phyloP scores from a whole-genome alignment of 2,113 vertebrate species.

The Serranochromis macrocephalus region DNA sequence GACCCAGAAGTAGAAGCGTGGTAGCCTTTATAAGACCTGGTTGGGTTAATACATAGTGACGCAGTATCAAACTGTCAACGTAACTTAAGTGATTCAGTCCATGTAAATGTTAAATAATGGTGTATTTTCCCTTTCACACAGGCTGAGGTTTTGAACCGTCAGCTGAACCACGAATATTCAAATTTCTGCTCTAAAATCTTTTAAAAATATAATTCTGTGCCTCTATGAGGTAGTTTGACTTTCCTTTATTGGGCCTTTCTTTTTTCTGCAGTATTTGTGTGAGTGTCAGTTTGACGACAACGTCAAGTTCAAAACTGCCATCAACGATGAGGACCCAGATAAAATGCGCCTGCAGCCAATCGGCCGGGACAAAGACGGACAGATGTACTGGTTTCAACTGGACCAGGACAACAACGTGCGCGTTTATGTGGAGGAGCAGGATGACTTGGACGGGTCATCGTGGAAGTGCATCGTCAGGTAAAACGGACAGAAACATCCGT shows the following conservation, averaged over 20 bases:
- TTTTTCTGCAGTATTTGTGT: constrained; percentile 82
- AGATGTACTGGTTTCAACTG: constrained; percentile 97
- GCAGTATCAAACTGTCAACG: background rate
- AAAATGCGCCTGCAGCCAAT: constrained; percentile 96
- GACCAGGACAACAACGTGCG: constrained; percentile 94
- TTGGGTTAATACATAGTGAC: background rate
- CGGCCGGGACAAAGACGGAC: constrained; percentile 90
- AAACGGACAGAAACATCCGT: background rate
- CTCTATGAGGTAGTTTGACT: background rate
- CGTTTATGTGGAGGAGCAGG: constrained; percentile 94
- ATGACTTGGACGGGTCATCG: constrained; percentile 88
- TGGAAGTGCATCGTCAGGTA: constrained; percentile 97
- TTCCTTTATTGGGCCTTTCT: background rate
- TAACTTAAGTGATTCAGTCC: background rate
- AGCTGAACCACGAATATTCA: background rate
- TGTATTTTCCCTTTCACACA: background rate
- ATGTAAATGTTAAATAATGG: background rate
- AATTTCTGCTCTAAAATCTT: background rate
- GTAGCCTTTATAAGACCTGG: background rate
- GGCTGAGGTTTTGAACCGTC: background rate
- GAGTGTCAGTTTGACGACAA: constrained; percentile 99
- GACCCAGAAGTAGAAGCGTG: background rate
- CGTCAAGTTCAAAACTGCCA: constrained; percentile 92
- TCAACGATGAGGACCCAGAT: constrained; percentile 95
- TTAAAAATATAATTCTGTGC: background rate